These are phyloP conservation scores for Apogon talboti DNA, from an alignment of 2,797 vertebrate genomes.

Conservation along the genomic window DNA sequence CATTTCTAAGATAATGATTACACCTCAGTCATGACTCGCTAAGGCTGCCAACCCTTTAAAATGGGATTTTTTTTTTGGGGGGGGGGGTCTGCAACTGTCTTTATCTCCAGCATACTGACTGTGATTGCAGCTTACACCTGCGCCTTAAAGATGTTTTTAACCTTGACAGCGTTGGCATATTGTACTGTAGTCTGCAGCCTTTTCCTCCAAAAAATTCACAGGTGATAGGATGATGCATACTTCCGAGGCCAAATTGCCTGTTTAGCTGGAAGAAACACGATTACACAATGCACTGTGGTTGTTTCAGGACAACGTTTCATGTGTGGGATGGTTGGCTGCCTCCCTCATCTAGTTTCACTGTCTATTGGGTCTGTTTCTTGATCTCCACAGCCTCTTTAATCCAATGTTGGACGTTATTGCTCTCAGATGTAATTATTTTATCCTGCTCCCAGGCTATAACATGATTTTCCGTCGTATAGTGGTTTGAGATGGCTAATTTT, in stretches of 20 bases:
- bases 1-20: constrained; percentile 26
- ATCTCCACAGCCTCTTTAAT: constrained; percentile 43
- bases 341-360: constrained; percentile 28
- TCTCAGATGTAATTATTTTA: constrained; percentile 64
- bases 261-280: constrained; percentile 21
- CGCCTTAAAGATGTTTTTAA: constrained; percentile 10
- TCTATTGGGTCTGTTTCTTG: constrained; percentile 37
- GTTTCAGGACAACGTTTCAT: constrained; percentile 6
- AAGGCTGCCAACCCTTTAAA: constrained; percentile 7
- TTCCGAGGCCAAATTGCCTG: neutral
- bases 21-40: constrained; percentile 14
- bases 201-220: constrained; percentile 2
- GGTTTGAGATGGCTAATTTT: constrained; percentile 56
- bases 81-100: too few species aligned
- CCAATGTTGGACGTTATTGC: constrained; percentile 38
- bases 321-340: constrained; percentile 12
- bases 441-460: constrained; percentile 38
- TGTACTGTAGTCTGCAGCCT: neutral
- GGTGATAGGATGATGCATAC: neutral
- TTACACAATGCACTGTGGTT: constrained; percentile 13
- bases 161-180: neutral
- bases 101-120: neutral
- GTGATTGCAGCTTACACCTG: constrained; percentile 7
- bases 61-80: neutral
- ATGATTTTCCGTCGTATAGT: constrained; percentile 48